Base-by-base conservation (phyloP, 2,797 vertebrate species). In the Poeciliopsis presidionis region DNA sequence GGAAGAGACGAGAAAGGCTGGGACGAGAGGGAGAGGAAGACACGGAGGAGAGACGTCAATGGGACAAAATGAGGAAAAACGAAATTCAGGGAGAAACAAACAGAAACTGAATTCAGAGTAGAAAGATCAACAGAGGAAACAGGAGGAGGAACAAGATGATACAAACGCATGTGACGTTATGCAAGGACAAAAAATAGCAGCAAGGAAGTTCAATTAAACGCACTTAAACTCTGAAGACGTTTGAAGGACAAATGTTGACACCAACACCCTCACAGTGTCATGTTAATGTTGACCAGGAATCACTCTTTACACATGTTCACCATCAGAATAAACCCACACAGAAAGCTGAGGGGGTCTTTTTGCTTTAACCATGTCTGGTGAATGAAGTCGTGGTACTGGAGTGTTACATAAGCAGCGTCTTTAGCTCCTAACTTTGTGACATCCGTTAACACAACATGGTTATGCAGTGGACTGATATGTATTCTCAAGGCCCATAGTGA, bases 21-120 rank as follows among this genome's bases (percentile, higher is more conserved):
- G 39, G 65, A 82, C 83, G 75, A 78, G 87, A 5, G 49, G 61
- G 30, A 5, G 41, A 67, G 30, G 65, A 83, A 70, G 77, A 43
- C 65, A 46, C 70, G 33, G 72, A n/a, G 71, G 69, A 73, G 69
- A 73, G 80, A 82, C 70, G 82, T 83, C 81, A 82, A 4, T 22
- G 22, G 63, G 81, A 89, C 83, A 81, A 82, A 53, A 81, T 80
- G 53, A 74, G 72, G 55, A 74, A 76, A 75, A 0, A 73, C 80
- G 73, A 39, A 36, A 78, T 73, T 16, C 79, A 79, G 73, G 41
- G 36, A 41, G 16, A 30, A 65, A 22, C 11, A 11, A 45, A 83
- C 69, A 51, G 45, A 76, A 72, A 81, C 33, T 72, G 55, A 69
- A 57, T 2, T 8, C 80, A 51, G 43, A 65, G 57, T 36, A 51